Conservation (phyloP, 1,140 invertebrate species). For the Drosophila kikkawai region DNA sequence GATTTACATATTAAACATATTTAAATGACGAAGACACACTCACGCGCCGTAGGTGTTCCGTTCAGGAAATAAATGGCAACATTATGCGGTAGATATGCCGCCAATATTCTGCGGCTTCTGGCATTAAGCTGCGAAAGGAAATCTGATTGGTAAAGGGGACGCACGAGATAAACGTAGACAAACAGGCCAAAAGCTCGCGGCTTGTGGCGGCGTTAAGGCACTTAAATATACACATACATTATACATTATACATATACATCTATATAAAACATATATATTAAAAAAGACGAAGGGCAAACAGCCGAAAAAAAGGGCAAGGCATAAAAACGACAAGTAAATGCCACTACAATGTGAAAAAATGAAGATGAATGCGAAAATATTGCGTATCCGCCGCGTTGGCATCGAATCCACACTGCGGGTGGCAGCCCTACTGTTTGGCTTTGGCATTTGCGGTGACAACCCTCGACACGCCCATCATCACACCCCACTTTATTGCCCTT, state of each 20-base stretch:
- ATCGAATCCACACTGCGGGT: constrained; percentile 38
- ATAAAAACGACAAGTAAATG: constrained; percentile 49
- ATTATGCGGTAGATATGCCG: constrained; percentile 49
- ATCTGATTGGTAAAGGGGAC: constrained; percentile 51
- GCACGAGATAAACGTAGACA: constrained; percentile 59
- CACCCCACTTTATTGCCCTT: constrained; percentile 26
- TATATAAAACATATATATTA: constrained; percentile 33
- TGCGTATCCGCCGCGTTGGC: constrained; percentile 55
- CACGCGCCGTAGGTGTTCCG: constrained; percentile 25
- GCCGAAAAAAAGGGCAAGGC: constrained; percentile 19
- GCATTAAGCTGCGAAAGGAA: constrained; percentile 55
- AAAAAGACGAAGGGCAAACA: constrained; percentile 12
- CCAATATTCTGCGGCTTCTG: constrained; percentile 42
- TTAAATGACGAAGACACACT: constrained; percentile 21
- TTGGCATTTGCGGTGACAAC: constrained; percentile 52
- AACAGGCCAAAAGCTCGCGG: constrained; percentile 34
- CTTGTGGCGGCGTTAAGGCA: constrained; percentile 22
- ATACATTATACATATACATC: constrained; percentile 18
- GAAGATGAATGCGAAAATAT: constrained; percentile 77
- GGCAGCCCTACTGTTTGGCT: constrained; percentile 41
- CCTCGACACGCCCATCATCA: constrained; percentile 23
- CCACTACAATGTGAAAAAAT: constrained; percentile 66
- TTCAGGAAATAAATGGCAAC: constrained; percentile 59
- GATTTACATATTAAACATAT: constrained; percentile 39
- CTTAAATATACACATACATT: constrained; percentile 31